These are phyloP conservation scores for Therioaphis trifolii DNA, from an alignment of 2,888 invertebrate genomes.

Conservation along the genomic window DNA sequence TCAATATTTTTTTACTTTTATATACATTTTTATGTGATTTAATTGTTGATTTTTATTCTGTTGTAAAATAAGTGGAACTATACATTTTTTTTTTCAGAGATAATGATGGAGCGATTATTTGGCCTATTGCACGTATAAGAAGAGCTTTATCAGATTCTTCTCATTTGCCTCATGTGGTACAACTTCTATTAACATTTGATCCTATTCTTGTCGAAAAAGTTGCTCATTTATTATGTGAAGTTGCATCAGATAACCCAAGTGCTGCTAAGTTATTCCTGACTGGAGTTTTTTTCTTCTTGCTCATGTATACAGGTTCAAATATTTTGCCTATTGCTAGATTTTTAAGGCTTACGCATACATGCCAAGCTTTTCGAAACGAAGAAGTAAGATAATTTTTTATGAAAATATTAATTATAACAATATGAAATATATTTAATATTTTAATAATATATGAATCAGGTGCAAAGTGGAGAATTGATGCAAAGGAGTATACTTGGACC, in stretches of 20 bases:
- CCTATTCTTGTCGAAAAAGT: slow-evolving; percentile 96
- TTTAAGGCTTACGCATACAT: slow-evolving; percentile 92
- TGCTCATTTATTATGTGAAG: slow-evolving; percentile 85
- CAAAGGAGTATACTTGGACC: slow-evolving; percentile 92
- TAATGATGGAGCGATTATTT: slow-evolving; percentile 90
- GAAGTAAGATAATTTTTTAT: slow-evolving; percentile 72
- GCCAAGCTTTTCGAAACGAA: slow-evolving; percentile 93
- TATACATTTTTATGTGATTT: too few species aligned
- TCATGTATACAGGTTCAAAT: slow-evolving; percentile 99
- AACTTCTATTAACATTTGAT: slow-evolving; percentile 95
- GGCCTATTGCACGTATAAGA: slow-evolving; percentile 88
- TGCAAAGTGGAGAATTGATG: slow-evolving; percentile 82
- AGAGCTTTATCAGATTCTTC: slow-evolving; percentile 72
- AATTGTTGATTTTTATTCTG: too few species aligned
- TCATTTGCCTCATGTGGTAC: slow-evolving; percentile 94
- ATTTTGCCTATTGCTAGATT: slow-evolving; percentile 95
- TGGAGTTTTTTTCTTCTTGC: slow-evolving; percentile 97
- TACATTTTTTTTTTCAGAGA: slow-evolving; percentile 74
- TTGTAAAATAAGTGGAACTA: neutral
- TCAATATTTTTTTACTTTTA: too few species aligned
- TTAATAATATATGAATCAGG: slow-evolving; percentile 61
- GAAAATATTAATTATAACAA: slow-evolving; percentile 35
- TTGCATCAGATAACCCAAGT: slow-evolving; percentile 96
- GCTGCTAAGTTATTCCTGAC: slow-evolving; percentile 93
- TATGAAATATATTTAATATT: too few species aligned